Conservation (phyloP, 2,888 invertebrate genomes). For the Horisme vitalbata region DNA sequence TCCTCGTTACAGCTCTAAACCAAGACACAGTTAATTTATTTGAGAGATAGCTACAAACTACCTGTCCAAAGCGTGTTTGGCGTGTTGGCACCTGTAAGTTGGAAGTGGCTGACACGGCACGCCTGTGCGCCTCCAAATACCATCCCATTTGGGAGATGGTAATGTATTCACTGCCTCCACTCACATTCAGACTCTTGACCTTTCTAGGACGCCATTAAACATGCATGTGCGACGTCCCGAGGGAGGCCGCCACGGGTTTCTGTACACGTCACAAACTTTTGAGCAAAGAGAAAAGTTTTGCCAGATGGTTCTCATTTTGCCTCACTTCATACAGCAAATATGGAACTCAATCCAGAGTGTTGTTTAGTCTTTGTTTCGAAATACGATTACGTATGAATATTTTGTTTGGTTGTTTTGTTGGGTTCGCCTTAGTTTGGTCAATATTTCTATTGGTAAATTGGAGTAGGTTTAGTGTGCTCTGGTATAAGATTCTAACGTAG, state of each 20-base stretch:
- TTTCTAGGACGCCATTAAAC: slow-evolving; percentile 78
- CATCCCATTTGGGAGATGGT: slow-evolving; percentile 62
- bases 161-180: slow-evolving; percentile 74
- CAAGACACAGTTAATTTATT: slow-evolving; percentile 79
- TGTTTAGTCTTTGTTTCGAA: slow-evolving; percentile 44
- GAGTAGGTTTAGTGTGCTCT: background rate
- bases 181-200: slow-evolving; percentile 75
- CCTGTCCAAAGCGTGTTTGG: slow-evolving; percentile 55
- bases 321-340: slow-evolving; percentile 57
- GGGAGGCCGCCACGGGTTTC: slow-evolving; percentile 63
- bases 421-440: slow-evolving; percentile 16
- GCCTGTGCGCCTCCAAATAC: slow-evolving; percentile 47
- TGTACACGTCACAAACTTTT: slow-evolving; percentile 72
- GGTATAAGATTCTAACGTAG: too few species aligned
- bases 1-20: slow-evolving; percentile 71
- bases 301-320: slow-evolving; percentile 65
- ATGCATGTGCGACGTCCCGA: slow-evolving; percentile 71
- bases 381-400: slow-evolving; percentile 40
- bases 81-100: slow-evolving; percentile 62
- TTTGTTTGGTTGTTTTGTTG: slow-evolving; percentile 31
- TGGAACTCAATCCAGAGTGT: slow-evolving; percentile 50
- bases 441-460: slow-evolving; percentile 4
- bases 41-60: slow-evolving; percentile 79
- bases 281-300: slow-evolving; percentile 74
- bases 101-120: slow-evolving; percentile 66